Percentiles rank a stretch among this genome's conserved stretches.
Conservation (phyloP, 2,888 invertebrate species). For the Heliconius sara region DNA sequence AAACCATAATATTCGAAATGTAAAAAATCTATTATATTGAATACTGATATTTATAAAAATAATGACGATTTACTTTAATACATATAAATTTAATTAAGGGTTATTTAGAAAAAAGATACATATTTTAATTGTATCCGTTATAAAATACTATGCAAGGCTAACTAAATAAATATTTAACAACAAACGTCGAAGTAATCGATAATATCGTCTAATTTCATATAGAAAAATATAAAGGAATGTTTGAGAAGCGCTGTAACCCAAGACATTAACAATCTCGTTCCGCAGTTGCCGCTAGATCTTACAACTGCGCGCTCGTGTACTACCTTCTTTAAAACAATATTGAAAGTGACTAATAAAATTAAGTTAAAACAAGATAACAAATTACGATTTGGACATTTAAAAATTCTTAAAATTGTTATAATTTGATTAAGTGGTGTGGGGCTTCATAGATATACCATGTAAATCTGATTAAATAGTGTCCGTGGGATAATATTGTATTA, state of each 20-base stretch:
- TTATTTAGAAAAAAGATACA: not conserved
- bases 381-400: not conserved
- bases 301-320: constrained; percentile 60
- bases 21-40: not conserved
- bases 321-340: constrained; percentile 23
- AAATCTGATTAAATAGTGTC: constrained; percentile 41
- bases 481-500: constrained; percentile 35
- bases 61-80: not conserved
- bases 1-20: not conserved
- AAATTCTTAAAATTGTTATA: constrained; percentile 46
- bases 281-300: constrained; percentile 61
- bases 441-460: constrained; percentile 56
- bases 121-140: no score
- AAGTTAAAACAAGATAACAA: not conserved
- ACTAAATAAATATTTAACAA: not conserved
- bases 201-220: not conserved
- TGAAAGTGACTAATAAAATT: not conserved
- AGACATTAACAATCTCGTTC: constrained; percentile 63
- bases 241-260: constrained; percentile 66
- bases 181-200: not conserved
- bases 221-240: constrained; percentile 35
- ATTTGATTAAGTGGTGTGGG: constrained; percentile 63
- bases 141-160: not conserved
- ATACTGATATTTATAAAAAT: not conserved
- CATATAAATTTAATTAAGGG: not conserved